Conservation (phyloP, 2,113 vertebrate species). For the Gopherus flavomarginatus region DNA sequence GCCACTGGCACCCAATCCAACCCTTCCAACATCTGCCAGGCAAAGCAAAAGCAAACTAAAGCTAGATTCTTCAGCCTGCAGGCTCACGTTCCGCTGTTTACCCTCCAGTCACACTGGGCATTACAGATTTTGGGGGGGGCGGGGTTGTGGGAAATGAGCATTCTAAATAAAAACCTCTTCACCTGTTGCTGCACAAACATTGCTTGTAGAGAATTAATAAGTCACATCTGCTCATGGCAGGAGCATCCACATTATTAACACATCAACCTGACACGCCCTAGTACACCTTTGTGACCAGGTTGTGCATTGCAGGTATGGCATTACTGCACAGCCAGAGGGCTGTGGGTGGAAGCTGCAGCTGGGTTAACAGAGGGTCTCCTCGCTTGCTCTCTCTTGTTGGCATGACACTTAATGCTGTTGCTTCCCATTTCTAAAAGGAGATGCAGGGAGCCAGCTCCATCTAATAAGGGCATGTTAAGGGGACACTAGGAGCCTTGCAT, state of each 20-base stretch:
- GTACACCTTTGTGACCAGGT: neutral
- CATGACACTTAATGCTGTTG: neutral
- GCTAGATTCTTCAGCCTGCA: neutral
- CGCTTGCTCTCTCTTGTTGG: neutral
- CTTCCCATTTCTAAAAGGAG: neutral
- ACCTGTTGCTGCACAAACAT: neutral
- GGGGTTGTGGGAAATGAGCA: neutral
- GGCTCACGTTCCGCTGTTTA: neutral
- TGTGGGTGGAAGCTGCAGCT: neutral
- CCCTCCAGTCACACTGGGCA: accelerated
- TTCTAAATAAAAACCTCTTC: neutral
- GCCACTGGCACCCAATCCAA: neutral
- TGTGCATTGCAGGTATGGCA: neutral
- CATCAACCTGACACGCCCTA: neutral
- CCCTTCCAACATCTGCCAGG: neutral
- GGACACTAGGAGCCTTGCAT: neutral
- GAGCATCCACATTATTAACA: neutral
- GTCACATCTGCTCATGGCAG: slow-evolving; percentile 4
- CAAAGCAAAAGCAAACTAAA: neutral
- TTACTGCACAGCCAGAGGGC: neutral
- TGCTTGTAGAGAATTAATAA: neutral
- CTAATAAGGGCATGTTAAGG: neutral
- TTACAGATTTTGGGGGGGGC: neutral
- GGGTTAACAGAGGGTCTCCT: neutral
- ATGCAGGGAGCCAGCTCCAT: neutral